Base-by-base conservation (phyloP, 2,113 vertebrate species). In the Trichechus manatus region DNA sequence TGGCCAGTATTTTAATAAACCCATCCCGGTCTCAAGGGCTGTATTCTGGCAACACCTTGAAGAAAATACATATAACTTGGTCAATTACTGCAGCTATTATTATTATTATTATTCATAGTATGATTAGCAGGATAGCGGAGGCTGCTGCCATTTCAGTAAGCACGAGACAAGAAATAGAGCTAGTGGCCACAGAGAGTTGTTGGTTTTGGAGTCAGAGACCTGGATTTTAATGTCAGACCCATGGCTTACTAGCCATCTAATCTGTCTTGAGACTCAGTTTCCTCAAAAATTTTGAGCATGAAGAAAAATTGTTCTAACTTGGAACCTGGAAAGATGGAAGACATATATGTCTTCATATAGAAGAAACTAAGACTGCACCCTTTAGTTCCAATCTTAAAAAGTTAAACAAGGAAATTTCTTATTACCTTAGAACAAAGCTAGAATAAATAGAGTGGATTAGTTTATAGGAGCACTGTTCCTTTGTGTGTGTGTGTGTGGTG, bases 351-450 rank as follows among this genome's bases (percentile, higher is more conserved):
- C n/a, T n/a, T n/a, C n/a, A n/a, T n/a, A 23, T 61, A 61, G 22
- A 20, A 61, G 59, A 23, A 61, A 61, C 59, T 22, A 61, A 61
- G 59, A 23, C 59, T 61, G 22, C 20, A 23, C 59, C 19, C 22
- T 61, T 61, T 61, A 23, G 59, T 61, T 61, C 22, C 59, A 61
- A 61, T 61, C 19, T 74, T 93, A 39, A 50, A 44, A 86, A 91
- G 22, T 44, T 56, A 80, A 87, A 61, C 78, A 56, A 86, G 42
- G 6, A 9, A 53, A 95, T 95, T 97, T 86, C 79, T 47, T 88
- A 86, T 2, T 66, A 63, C 0, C 33, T 96, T 42, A 68, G 19
- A 72, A 47, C 42, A 94, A 80, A 80, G 14, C 6, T 79, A 53
- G 29, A 90, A 5, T 42, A 44, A 6, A 29, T 89, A 29, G 20